These are phyloP conservation scores for Notamacropus eugenii DNA, from an alignment of 2,797 vertebrate species.

Conservation along the genomic window DNA sequence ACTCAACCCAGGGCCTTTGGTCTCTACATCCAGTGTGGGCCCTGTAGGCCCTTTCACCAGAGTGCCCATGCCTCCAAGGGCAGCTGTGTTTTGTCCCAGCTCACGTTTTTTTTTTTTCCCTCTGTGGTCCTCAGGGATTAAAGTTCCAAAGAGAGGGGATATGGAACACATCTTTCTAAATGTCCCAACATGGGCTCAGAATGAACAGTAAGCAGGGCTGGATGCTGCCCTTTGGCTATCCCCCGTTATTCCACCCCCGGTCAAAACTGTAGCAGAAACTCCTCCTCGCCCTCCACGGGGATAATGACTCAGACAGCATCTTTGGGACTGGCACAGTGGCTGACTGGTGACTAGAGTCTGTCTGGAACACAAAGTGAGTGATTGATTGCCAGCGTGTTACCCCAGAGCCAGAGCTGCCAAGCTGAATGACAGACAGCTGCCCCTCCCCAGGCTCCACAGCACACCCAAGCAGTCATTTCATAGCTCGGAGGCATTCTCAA, in stretches of 20 bases:
- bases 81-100: neutral
- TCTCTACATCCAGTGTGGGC: neutral
- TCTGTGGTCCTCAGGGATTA: too few species aligned
- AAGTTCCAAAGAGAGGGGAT: neutral
- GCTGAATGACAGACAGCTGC: neutral
- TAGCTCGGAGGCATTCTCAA: neutral
- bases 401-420: neutral
- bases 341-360: too few species aligned
- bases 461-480: neutral
- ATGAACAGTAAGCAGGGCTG: too few species aligned
- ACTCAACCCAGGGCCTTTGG: neutral
- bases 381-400: neutral
- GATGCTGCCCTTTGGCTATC: neutral
- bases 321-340: neutral
- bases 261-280: neutral
- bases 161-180: neutral
- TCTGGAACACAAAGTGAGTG: neutral
- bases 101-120: too few species aligned
- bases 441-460: neutral
- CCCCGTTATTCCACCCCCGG: too few species aligned
- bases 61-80: neutral
- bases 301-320: neutral
- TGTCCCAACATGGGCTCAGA: too few species aligned
- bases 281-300: neutral
- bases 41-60: neutral